Percentiles rank a stretch among this genome's conserved stretches.
Evolutionary conservation across 2,888 invertebrate species (phyloP).

Genomic region (Synanthedon andrenaeformis): DNA sequence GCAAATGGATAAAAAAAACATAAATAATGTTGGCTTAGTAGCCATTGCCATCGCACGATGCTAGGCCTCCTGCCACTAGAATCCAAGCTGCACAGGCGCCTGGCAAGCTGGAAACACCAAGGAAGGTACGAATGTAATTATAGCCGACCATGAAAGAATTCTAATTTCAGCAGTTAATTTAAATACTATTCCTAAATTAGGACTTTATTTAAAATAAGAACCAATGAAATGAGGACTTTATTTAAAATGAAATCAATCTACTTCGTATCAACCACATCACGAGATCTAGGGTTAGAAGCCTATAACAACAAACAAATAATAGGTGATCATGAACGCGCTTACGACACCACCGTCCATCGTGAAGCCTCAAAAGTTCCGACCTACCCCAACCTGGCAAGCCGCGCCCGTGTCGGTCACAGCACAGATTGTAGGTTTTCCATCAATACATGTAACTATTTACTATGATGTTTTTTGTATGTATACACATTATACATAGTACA

Average conservation of each 20-base stretch:
- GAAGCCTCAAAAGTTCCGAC: constrained; percentile 44
- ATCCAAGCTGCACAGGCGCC: too few relatives aligned
- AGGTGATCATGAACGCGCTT: constrained; percentile 47
- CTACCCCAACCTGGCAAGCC: constrained; percentile 41
- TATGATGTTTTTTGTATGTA: too few relatives aligned
- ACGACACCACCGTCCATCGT: constrained; percentile 41
- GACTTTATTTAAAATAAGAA: constrained; percentile 3
- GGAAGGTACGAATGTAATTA: too few relatives aligned
- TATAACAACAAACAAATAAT: constrained; percentile 53
- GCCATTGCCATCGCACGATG: not conserved
- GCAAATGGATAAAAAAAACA: not conserved
- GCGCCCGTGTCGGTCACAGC: constrained; percentile 4
- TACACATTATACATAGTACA: too few relatives aligned
- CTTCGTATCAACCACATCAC: constrained; percentile 3
- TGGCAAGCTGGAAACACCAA: too few relatives aligned
- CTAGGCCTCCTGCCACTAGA: too few relatives aligned
- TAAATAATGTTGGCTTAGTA: not conserved
- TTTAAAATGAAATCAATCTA: constrained; percentile 5
- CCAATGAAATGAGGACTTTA: too few relatives aligned
- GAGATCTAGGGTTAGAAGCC: constrained; percentile 35
- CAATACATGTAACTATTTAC: not conserved
- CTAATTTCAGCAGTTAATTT: too few relatives aligned
- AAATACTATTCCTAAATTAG: too few relatives aligned
- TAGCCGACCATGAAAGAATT: too few relatives aligned
- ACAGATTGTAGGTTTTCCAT: constrained; percentile 22